These are phyloP conservation scores for Neogobius melanostomus DNA, from an alignment of 2,113 vertebrate genomes.

Conservation along the genomic window DNA sequence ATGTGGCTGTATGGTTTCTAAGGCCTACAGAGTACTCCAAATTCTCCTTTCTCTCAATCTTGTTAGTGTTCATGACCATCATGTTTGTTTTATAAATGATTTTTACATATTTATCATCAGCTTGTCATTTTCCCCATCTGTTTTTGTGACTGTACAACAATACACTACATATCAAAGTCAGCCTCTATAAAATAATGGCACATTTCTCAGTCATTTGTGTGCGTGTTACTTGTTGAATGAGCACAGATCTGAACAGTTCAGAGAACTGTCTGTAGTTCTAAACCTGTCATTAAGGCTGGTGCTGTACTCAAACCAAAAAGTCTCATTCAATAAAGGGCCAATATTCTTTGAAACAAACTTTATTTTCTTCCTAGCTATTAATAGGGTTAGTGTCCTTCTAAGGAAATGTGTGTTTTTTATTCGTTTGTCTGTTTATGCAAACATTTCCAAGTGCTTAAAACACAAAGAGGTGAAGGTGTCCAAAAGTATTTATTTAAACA, in stretches of 20 bases:
- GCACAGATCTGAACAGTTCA: not conserved
- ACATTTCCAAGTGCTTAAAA: too few relatives aligned
- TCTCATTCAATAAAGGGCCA: too few relatives aligned
- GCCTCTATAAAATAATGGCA: not conserved
- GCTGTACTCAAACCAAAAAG: too few relatives aligned
- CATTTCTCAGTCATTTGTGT: constrained; percentile 4
- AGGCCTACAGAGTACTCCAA: not conserved
- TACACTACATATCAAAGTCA: constrained; percentile 4
- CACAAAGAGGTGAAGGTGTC: too few relatives aligned
- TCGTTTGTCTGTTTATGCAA: too few relatives aligned
- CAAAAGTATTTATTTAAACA: too few relatives aligned
- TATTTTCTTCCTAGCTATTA: too few relatives aligned
- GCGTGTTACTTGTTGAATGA: not conserved
- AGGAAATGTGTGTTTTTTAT: too few relatives aligned
- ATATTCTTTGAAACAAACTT: too few relatives aligned
- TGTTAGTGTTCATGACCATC: not conserved
- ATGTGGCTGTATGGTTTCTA: not conserved
- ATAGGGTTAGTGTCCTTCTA: too few relatives aligned
- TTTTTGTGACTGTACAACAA: not conserved
- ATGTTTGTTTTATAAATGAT: constrained; percentile 3
- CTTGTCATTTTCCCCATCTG: not conserved
- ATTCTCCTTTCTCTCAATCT: not conserved
- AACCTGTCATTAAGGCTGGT: too few relatives aligned
- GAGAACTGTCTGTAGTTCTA: not conserved
- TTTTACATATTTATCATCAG: not conserved